Base-by-base conservation (phyloP, 2,888 invertebrate species). In the Tenthredo amoena region DNA sequence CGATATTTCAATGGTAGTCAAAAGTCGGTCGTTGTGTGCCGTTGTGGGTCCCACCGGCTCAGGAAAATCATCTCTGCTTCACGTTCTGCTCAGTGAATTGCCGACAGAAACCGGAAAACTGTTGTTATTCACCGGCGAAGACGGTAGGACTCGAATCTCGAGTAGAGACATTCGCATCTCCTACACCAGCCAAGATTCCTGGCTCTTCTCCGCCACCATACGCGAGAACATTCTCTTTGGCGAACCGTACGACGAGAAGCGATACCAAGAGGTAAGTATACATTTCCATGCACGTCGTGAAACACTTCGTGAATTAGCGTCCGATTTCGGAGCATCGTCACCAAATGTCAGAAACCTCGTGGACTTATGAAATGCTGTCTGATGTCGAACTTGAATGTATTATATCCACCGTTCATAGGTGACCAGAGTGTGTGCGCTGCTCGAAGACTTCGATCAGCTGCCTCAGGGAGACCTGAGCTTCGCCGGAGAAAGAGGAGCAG, bases 211-310 rank as follows among this genome's bases (percentile, higher is more conserved):
- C 1, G 91, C 89, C 21, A 97, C 97, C 87, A 96, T 99, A 0
- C 95, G 97, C 15, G 98, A 98, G 90, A 99, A 99, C 93, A 97
- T 99, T 87, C 93, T 98, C 3, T 98, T 99, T 94, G 98, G 98
- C 0, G 95, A 95, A 90, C 94, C 95, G 86, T 96, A 95, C 95
- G 96, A 96, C 88, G 94, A 95, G 31, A 94, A 95, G 72, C 94
- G 95, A n/a, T 96, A 94, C 93, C 96, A 94, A 93, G 93, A 91
- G 85, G 95, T 95, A 15, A 1, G 10, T 10, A 40, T 5, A 43
- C 2, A 43, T 74, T 9, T 43, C 3, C 43, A n/a, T 62, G 58
- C 10, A 65, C 4, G 3, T 21, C 65, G 55, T 6, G 4, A 55
- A 55, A 55, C 10, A 6, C n/a, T n/a, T 7, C n/a, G 18, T n/a